Base-by-base conservation (phyloP, 2,888 invertebrate genomes). In the Eurytoma californica region DNA sequence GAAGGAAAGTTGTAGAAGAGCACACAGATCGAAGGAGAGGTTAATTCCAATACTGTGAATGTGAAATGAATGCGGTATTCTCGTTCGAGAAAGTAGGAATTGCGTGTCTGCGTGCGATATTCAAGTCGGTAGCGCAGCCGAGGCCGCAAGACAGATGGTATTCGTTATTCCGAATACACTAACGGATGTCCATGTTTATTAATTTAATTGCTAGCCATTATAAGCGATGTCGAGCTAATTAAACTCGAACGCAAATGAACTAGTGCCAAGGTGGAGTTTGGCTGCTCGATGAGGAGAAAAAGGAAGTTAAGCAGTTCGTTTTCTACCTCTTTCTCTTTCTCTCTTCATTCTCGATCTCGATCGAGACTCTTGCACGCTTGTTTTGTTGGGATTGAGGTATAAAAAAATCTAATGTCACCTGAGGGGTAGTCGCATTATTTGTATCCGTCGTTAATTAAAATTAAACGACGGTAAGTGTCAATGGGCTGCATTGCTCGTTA, bases 191-290 rank as follows among this genome's bases (percentile, higher is more conserved):
- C 82, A 60, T 73, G 86, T 85, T 88, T 88, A 88, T 88, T 88
- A 87, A 86, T 88, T 88, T 87, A 88, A 88, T 88, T 86, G 87
- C 84, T 83, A 82, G 84, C 85, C 86, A 85, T 88, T 88, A 88
- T 85, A 83, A 85, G 83, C 86, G 83, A 87, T 86, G 86, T 85
- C 86, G 84, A 85, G 84, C 86, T 87, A 86, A 88, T 88, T 88
- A 88, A 87, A 84, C 83, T 81, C 81, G 84, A 85, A 85, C 84
- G 83, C 82, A 84, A 86, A 85, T 81, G 84, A 85, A 85, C 84
- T 82, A 77, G 74, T 28, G 66, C 5, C 30, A 53, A 18, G 39
- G n/a, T 20, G 20, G 51, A 18, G 18, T 4, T 58, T 28, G n/a
- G 65, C 9, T 24, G 18, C 51, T 14, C 13, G 7, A 24, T n/a